A percentile compares a stretch with the other conserved stretches of the same genome.
Evolutionary conservation across 2,797 vertebrate species (phyloP).

Genomic region (Urosaurus nigricauda): DNA sequence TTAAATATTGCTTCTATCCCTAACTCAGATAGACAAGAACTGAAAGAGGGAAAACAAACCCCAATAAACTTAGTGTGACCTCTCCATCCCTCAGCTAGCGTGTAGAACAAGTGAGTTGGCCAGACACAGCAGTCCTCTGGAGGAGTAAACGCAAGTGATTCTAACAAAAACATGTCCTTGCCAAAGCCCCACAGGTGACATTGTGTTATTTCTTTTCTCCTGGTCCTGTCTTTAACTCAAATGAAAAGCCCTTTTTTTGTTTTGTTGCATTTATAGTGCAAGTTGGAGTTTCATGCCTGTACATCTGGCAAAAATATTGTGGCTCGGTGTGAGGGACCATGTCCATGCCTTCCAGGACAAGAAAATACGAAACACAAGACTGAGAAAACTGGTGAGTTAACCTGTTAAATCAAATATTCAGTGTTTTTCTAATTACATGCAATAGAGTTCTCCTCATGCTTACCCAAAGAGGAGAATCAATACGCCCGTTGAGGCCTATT

Average conservation of each 20-base stretch:
- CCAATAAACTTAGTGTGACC: neutral
- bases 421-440: neutral
- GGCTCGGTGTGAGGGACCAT: conserved; percentile 90
- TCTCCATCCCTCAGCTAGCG: neutral
- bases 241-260: conserved; percentile 20
- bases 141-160: neutral
- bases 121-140: neutral
- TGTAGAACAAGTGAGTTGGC: neutral
- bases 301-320: conserved; percentile 87
- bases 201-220: conserved; percentile 31
- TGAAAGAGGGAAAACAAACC: neutral
- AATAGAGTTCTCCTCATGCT: neutral
- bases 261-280: conserved; percentile 85
- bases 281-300: conserved; percentile 93
- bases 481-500: neutral
- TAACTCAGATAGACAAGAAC: neutral
- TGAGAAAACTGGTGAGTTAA: conserved; percentile 87
- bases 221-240: conserved; percentile 38
- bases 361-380: conserved; percentile 81
- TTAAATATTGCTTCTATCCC: no score
- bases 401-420: neutral
- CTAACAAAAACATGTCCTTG: neutral
- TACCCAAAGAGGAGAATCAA: neutral
- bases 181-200: neutral
- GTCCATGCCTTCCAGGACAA: conserved; percentile 89